Base-by-base conservation (phyloP, 2,113 vertebrate species). In the Malaclemys terrapin region DNA sequence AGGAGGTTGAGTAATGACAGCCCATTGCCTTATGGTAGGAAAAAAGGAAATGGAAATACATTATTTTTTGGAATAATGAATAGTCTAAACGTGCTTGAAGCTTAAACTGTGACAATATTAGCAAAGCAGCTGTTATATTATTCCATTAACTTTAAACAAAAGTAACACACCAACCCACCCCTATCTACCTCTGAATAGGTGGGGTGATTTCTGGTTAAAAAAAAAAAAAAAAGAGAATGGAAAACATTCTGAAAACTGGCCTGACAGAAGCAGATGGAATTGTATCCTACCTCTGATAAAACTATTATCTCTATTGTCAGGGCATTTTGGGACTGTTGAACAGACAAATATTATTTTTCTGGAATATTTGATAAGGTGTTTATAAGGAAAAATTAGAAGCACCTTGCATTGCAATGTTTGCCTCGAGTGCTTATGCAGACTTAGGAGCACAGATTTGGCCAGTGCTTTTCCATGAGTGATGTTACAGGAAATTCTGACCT, bases 231-330 rank as follows among this genome's bases (percentile, higher is more conserved):
- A 95, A 90, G 96, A 95, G 86, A 92, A 87, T 10, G 89, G 92
- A 92, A 92, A 95, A 75, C 35, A 85, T 93, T 95, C 84, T 92
- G n/a, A 90, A 96, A 97, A 94, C 95, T 45, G 80, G 11, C 38
- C 82, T 84, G 65, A 88, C 82, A 96, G 87, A 92, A 89, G 88
- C 82, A 94, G 90, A 89, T 95, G 89, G 82, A 95, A 90, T 6
- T 8, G 5, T 24, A 19, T 89, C 52, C 80, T 91, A 52, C 38
- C 89, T 93, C 95, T 97, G 95, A 97, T 96, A 97, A 97, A 97
- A 78, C 85, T 87, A 91, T 97, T 94, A 94, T 97, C 91, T 91
- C n/a, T 45, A 82, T 45, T 1, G 0, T 86, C 57, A 94, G 94
- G 89, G 91, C 85, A 88, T 93, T 96, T 96, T 80, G 92, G 95